Base-by-base conservation (phyloP, 92 coral and sea anemone species). In the Paramuricea clavata region DNA sequence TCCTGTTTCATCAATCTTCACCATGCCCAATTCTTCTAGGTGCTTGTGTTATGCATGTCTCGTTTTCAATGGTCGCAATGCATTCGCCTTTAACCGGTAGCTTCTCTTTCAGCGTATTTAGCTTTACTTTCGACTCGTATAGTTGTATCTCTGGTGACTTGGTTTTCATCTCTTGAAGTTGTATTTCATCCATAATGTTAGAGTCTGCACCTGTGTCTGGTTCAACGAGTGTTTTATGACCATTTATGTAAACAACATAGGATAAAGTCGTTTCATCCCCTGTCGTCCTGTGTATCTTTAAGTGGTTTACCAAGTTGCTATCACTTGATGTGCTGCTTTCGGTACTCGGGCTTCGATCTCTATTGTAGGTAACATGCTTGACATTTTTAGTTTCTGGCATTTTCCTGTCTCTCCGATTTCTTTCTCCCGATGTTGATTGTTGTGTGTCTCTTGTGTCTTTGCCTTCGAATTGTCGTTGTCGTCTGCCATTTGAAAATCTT, bases 1-100 rank as follows among this genome's bases (percentile, higher is more conserved):
- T 1, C 94, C 92, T 1, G 86, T 87, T 35, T 72, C 88, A 30
- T 92, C 88, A 47, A 91, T 35, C 39, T 85, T 69, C 30, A 86
- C 47, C 88, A 88, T 91, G 35, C 92, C 94, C 56, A 88, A 78
- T 2, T 88, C 85, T 52, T 80, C 85, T 8, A 91, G 77, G 49
- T 22, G 91, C 76, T 22, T 68, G 44, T 11, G 86, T 82, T 50
- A 22, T 74, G 3, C 91, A 22, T 16, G 86, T 87, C 41, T 87
- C 56, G 65, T 81, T 87, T 62, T 82, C 81, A 28, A 90, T 54
- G 35, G 57, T 76, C 47, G 82, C 88, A 13, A 19, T 19, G 73
- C 85, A 87, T 61, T 89, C 92, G 17, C 87, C 90, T 16, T 49
- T 64, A 22, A 88, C 87, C 32, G 88, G 87, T 0, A 92, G 65